Conservation (phyloP, 1,140 invertebrate species). For the Drosophila biarmipes region DNA sequence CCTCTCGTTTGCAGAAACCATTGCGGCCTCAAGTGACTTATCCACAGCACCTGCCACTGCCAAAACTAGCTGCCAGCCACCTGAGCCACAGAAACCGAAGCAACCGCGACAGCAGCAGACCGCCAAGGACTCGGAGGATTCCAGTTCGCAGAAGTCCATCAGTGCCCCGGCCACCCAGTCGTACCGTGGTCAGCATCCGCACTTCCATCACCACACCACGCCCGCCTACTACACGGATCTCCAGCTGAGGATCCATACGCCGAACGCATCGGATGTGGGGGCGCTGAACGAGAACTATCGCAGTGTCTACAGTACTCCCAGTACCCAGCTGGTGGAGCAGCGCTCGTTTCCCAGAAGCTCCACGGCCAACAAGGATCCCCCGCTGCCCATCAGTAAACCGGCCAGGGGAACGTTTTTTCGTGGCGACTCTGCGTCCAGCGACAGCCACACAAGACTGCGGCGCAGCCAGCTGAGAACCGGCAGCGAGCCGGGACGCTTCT, state of each 20-base stretch:
- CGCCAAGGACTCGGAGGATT: conserved; percentile 56
- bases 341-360: conserved; percentile 70
- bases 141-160: conserved; percentile 34
- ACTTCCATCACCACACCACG: conserved; percentile 79
- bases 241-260: conserved; percentile 74
- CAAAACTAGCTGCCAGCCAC: conserved; percentile 81
- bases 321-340: conserved; percentile 71
- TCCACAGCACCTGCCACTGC: conserved; percentile 82
- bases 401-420: conserved; percentile 70
- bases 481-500: conserved; percentile 68
- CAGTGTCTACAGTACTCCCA: conserved; percentile 77
- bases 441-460: conserved; percentile 45
- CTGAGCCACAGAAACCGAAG: conserved; percentile 32
- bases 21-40: conserved; percentile 80
- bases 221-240: conserved; percentile 81
- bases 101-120: conserved; percentile 24
- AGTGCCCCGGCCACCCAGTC: conserved; percentile 5
- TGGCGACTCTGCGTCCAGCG: conserved; percentile 67
- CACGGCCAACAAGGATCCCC: conserved; percentile 49
- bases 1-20: conserved; percentile 53
- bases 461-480: conserved; percentile 24
- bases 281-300: conserved; percentile 79
- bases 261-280: conserved; percentile 69
- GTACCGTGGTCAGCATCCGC: conserved; percentile 79
- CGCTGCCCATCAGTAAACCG: conserved; percentile 12